Evolutionary conservation across 2,797 vertebrate genomes (phyloP), one percentile per base, ranked within the genome.

Genomic region (Pyrocephalus nanus): DNA sequence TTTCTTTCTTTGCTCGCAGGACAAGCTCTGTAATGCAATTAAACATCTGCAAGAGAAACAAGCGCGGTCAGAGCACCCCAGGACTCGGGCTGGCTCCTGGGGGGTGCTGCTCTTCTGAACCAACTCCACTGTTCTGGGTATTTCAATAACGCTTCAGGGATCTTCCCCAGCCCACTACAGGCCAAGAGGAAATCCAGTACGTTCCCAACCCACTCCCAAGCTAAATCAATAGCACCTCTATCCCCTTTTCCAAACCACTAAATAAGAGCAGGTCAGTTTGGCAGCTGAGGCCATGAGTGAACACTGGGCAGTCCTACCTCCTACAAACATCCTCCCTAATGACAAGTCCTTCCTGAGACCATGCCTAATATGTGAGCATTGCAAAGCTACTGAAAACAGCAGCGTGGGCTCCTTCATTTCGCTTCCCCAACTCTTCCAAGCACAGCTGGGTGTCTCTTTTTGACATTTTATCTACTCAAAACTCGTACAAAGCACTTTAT

Each of bases 11-110:
- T 86, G 99, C 99, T 97, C 98, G 98, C 86, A 99, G 98, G 94
- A 99, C 99, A 81, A 99, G 98, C 98, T 99, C 99, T 54, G 99
- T 99, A 98, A 99, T 99, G 98, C 99, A 99, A 98, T 99, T 99
- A 98, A 99, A 99, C 99, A 99, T 99, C 99, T 99, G 97, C 82
- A 93, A 93, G 64, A 96, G 95, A 94, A 94, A 92, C 64, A 86
- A 26, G 65, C 58, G 79, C 40, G 58, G 32, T 97, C 69, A 83
- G 85, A 85, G 27, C 67, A 83, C 60, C 25, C 13, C 51, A 42
- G 47, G 74, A 42, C 22, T 51, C 3, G 0, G 53, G 53, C 53
- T 21, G 43, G 83, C 26, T 91, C 61, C 51, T 58, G n/a, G 42
- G 30, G 43, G 51, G 58, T 51, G 72, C 71, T 78, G 43, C 20